These are phyloP conservation scores for Mythimna pallens DNA, from an alignment of 2,888 invertebrate species.

Conservation along the genomic window DNA sequence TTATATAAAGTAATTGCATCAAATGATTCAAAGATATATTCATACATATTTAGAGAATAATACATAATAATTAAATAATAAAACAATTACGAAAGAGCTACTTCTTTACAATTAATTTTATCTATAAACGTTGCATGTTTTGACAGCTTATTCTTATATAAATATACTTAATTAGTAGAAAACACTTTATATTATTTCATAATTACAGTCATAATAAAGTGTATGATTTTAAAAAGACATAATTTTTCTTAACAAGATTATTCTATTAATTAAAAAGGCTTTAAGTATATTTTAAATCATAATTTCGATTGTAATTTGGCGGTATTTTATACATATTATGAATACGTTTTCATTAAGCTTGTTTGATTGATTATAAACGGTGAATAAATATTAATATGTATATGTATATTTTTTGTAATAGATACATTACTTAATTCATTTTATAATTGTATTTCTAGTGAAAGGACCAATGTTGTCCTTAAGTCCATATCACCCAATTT, in stretches of 20 bases:
- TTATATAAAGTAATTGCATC: too few relatives aligned
- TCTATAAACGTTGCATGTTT: neutral
- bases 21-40: too few relatives aligned
- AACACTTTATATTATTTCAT: too few relatives aligned
- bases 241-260: neutral
- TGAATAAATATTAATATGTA: neutral
- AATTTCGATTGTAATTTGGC: neutral
- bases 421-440: too few relatives aligned
- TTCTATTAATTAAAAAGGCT: constrained; percentile 5
- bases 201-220: neutral
- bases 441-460: too few relatives aligned
- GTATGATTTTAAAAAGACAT: neutral
- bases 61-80: too few relatives aligned
- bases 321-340: neutral
- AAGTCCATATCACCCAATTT: neutral
- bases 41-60: too few relatives aligned
- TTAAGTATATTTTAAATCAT: neutral
- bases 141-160: neutral
- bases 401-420: too few relatives aligned
- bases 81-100: too few relatives aligned
- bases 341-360: neutral
- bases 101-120: too few relatives aligned
- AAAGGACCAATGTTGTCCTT: neutral
- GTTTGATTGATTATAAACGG: neutral
- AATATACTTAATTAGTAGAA: too few relatives aligned